These are phyloP conservation scores for Trogon surrucura DNA, from an alignment of 2,113 vertebrate genomes.

Conservation along the genomic window DNA sequence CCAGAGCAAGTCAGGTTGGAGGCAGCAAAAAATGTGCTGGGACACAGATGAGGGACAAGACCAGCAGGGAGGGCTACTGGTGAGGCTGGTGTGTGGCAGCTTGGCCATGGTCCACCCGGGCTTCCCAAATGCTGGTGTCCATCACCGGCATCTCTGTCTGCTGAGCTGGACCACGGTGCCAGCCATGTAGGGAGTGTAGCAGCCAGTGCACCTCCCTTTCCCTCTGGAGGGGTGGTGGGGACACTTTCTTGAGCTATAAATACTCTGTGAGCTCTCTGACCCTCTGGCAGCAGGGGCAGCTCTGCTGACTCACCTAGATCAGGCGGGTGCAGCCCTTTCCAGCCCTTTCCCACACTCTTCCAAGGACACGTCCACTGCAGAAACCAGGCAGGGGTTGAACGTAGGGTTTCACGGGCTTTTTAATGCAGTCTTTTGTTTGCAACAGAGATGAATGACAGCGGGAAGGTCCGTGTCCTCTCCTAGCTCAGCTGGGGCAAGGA, in stretches of 20 bases:
- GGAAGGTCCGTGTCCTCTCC: neutral
- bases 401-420: neutral
- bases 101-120: neutral
- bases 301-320: neutral
- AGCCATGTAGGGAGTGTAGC: neutral
- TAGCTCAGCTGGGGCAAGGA: neutral
- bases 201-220: neutral
- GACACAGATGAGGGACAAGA: neutral
- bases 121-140: slow-evolving; percentile 60
- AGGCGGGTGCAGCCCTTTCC: neutral
- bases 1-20: neutral
- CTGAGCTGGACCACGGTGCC: accelerated
- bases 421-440: neutral
- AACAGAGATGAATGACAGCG: neutral
- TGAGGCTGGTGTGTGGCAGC: neutral
- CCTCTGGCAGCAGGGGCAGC: neutral
- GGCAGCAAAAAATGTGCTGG: neutral
- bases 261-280: neutral
- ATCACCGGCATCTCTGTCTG: neutral
- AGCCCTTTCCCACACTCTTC: neutral
- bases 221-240: neutral
- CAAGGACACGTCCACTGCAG: neutral
- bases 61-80: neutral
- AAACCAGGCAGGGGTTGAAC: neutral
- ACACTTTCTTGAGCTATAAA: slow-evolving; percentile 39